Conservation (phyloP, 2,113 vertebrate species). For the Neotoma lepida region DNA sequence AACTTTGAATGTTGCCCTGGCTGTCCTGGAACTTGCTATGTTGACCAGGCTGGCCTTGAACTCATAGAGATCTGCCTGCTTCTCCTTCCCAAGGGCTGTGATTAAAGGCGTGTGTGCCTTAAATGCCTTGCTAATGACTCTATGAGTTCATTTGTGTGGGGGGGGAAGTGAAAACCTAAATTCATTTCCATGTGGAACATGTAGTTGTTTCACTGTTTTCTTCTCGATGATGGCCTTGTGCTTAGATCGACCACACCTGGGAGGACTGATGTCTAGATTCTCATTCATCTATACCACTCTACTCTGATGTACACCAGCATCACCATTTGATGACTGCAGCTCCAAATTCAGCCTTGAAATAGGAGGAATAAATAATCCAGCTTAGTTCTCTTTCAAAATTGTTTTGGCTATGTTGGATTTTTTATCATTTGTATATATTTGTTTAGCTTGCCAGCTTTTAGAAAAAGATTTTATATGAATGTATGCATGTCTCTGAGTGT, state of each 20-base stretch:
- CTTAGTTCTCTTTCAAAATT: constrained; percentile 35
- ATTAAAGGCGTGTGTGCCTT: background rate
- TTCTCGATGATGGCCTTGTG: background rate
- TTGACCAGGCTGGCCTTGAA: background rate
- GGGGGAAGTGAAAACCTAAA: background rate
- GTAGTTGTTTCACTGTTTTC: background rate
- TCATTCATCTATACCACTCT: background rate
- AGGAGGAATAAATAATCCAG: background rate
- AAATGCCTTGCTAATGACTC: background rate
- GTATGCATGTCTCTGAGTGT: background rate
- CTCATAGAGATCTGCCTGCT: background rate
- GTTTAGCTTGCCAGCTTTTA: background rate
- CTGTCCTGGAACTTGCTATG: background rate
- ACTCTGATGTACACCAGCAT: background rate
- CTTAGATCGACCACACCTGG: background rate
- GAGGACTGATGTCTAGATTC: background rate
- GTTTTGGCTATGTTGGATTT: constrained; percentile 4
- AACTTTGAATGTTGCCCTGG: background rate
- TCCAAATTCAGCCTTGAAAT: constrained; percentile 11
- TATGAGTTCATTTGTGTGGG: background rate
- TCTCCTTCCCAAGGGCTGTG: background rate
- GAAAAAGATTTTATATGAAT: background rate
- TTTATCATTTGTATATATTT: constrained; percentile 33
- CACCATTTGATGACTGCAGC: background rate
- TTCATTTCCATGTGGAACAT: background rate